Evolutionary conservation across 2,888 invertebrate genomes (phyloP), one percentile per base, ranked within the genome.

Genomic region (Cheilosia soror): DNA sequence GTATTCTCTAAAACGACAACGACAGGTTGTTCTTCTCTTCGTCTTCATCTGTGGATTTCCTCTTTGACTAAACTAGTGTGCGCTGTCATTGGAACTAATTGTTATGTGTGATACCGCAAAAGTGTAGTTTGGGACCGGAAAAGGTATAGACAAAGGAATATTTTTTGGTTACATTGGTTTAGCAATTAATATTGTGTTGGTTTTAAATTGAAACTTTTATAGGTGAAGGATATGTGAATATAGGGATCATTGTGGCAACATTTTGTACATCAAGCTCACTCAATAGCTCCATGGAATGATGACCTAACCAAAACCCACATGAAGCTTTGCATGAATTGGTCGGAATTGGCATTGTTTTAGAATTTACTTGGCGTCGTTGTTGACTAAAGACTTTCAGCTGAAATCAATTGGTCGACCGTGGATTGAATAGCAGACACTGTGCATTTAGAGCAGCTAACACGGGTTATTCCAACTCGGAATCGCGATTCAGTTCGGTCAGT

Each of bases 41-140:
- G 33, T 51, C 37, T 51, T 51, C 25, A 2, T 47, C 37, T 37
- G 11, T 51, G 51, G 51, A 51, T 51, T 51, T 51, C 25, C 27
- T 13, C 27, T 13, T 51, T 13, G 13, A 20, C 51, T 42, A 51
- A 40, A 37, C 25, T 15, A 13, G n/a, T 4, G 13, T 73, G 76
- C 62, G 57, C 69, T 82, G 77, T 71, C 77, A 77, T 51, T 71
- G 55, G 69, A 81, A 81, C 76, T 76, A 76, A 81, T 69, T 81
- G 69, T 58, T 65, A 63, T 69, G 69, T 55, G 76, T 76, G 69
- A 20, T 29, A 71, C 77, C 77, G 71, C 77, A 81, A 33, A 69
- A 65, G 58, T 11, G 69, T 51, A 57, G 65, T 80, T 82, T 49
- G 44, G 15, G 27, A 49, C 71, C 81, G 58, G 76, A 63, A 82